These are phyloP conservation scores for Sabatieria punctata DNA, from an alignment of 2,888 invertebrate genomes.

Conservation along the genomic window DNA sequence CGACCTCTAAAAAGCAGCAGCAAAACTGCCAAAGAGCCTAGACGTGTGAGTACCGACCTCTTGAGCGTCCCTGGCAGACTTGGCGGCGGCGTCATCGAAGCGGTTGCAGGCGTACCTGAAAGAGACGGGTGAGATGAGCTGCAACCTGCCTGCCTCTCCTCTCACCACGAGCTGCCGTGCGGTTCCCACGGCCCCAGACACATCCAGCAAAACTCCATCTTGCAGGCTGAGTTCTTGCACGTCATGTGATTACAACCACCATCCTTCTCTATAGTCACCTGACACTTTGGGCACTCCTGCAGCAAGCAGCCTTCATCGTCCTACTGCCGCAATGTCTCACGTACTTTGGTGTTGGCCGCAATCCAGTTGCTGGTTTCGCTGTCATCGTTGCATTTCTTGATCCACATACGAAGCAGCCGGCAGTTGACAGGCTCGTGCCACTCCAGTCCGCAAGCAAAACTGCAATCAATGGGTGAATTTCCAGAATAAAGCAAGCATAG, in stretches of 20 bases:
- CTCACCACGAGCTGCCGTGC: slow-evolving; percentile 78
- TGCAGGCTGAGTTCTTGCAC: slow-evolving; percentile 94
- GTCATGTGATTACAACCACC: slow-evolving; percentile 99
- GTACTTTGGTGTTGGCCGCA: slow-evolving; percentile 82
- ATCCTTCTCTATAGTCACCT: slow-evolving; percentile 56
- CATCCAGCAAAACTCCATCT: slow-evolving; percentile 97
- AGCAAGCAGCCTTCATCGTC: slow-evolving; percentile 8
- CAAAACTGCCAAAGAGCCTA: not conserved
- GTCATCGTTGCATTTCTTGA: slow-evolving; percentile 97
- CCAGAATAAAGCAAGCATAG: not conserved
- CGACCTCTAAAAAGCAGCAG: slow-evolving; percentile 42
- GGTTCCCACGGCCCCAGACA: slow-evolving; percentile 97
- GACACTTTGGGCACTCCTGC: slow-evolving; percentile 85
- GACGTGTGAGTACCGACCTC: slow-evolving; percentile 40
- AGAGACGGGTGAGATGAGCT: too few relatives aligned
- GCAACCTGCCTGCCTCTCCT: not conserved
- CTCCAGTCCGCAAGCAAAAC: slow-evolving; percentile 80
- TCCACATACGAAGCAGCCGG: slow-evolving; percentile 77
- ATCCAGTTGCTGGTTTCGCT: slow-evolving; percentile 99
- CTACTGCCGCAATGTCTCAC: not conserved
- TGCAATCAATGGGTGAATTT: too few relatives aligned
- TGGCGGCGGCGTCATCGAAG: slow-evolving; percentile 84
- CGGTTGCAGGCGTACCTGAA: slow-evolving; percentile 73
- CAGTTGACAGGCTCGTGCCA: slow-evolving; percentile 98
- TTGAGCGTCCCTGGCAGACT: slow-evolving; percentile 85